Percentiles rank a stretch among this genome's conserved stretches.
Evolutionary conservation across 1,140 invertebrate genomes (phyloP).

Genomic region (Drosophila chauvacae): DNA sequence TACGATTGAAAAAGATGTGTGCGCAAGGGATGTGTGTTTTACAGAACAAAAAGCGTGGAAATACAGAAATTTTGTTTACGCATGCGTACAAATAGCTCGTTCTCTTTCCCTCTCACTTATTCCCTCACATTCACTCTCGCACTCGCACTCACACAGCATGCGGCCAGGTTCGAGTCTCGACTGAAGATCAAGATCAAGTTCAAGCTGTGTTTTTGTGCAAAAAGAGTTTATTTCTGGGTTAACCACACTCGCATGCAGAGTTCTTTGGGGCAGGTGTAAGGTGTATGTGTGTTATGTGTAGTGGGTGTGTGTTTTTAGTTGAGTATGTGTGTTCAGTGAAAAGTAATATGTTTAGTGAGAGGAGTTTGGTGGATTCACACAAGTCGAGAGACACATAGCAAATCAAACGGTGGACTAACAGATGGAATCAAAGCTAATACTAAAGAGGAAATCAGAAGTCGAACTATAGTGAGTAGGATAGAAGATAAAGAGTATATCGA

Average conservation of each 20-base stretch:
- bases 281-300: slow-evolving; percentile 30
- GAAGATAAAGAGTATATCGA: slow-evolving; percentile 44
- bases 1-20: neutral
- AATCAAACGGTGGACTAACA: slow-evolving; percentile 61
- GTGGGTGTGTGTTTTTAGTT: slow-evolving; percentile 17
- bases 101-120: slow-evolving; percentile 15
- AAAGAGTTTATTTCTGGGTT: slow-evolving; percentile 40
- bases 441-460: slow-evolving; percentile 48
- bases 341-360: slow-evolving; percentile 6
- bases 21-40: slow-evolving; percentile 15
- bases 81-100: slow-evolving; percentile 35
- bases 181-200: slow-evolving; percentile 51
- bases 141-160: slow-evolving; percentile 32
- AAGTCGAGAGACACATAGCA: slow-evolving; percentile 73
- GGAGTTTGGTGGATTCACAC: slow-evolving; percentile 37
- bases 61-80: slow-evolving; percentile 24
- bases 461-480: slow-evolving; percentile 56
- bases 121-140: slow-evolving; percentile 14
- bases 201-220: slow-evolving; percentile 51
- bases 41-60: slow-evolving; percentile 28
- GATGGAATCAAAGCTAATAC: slow-evolving; percentile 47
- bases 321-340: slow-evolving; percentile 21
- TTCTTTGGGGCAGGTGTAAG: slow-evolving; percentile 26
- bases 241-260: slow-evolving; percentile 51
- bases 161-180: slow-evolving; percentile 34